These are phyloP conservation scores for Mormyrus proboscirostris DNA, from an alignment of 2,797 vertebrate species.

Conservation along the genomic window DNA sequence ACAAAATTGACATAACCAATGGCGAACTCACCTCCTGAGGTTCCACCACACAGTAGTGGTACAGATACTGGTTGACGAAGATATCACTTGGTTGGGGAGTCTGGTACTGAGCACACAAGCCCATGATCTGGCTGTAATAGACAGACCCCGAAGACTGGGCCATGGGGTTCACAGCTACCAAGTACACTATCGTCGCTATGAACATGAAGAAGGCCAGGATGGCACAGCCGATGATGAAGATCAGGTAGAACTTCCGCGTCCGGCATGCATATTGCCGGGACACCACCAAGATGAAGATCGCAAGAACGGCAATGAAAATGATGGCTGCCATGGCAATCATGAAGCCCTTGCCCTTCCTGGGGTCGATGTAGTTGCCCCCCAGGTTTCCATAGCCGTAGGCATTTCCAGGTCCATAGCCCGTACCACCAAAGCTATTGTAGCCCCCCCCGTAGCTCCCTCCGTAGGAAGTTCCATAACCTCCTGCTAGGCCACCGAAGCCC, in stretches of 20 bases:
- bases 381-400: slow-evolving; percentile 58
- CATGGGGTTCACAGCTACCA: slow-evolving; percentile 77
- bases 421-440: slow-evolving; percentile 42
- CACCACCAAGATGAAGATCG: slow-evolving; percentile 70
- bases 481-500: slow-evolving; percentile 55
- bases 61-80: slow-evolving; percentile 78
- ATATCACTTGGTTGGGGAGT: slow-evolving; percentile 40
- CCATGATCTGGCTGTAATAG: slow-evolving; percentile 63
- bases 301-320: slow-evolving; percentile 63
- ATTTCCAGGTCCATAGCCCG: slow-evolving; percentile 39
- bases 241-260: slow-evolving; percentile 73
- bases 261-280: slow-evolving; percentile 61
- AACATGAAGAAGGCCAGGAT: slow-evolving; percentile 70
- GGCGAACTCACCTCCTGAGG: slow-evolving; percentile 76
- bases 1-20: neutral
- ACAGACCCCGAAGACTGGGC: slow-evolving; percentile 69
- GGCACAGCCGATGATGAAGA: slow-evolving; percentile 61
- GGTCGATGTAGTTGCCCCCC: slow-evolving; percentile 73
- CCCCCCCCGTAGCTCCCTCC: slow-evolving; percentile 24
- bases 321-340: slow-evolving; percentile 75
- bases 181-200: slow-evolving; percentile 79
- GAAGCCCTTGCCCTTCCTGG: slow-evolving; percentile 74
- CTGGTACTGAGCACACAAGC: slow-evolving; percentile 72
- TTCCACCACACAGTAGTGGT: slow-evolving; percentile 88
- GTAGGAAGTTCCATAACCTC: slow-evolving; percentile 17